A percentile compares a stretch with the other conserved stretches of the same genome.
Evolutionary conservation across 2,797 vertebrate genomes (phyloP).

Genomic region (Pempheris klunzingeri): DNA sequence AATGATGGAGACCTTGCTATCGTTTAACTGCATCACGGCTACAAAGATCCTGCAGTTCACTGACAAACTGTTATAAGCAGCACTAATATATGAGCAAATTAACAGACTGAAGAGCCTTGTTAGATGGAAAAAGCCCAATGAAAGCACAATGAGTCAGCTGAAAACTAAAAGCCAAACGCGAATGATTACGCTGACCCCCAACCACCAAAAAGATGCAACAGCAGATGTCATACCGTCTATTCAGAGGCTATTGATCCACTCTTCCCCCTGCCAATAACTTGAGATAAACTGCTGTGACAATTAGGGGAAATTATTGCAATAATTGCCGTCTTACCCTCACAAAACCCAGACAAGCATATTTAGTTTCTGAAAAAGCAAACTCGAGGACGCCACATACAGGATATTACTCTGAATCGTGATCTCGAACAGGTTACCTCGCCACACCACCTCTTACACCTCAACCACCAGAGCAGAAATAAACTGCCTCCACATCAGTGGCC

Average conservation of each 20-base stretch:
- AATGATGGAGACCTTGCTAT: background rate
- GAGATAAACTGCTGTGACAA: conserved; percentile 68
- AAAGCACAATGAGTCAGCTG: conserved; percentile 43
- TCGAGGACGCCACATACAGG: conserved; percentile 22
- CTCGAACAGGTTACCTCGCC: conserved; percentile 14
- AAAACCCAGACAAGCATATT: conserved; percentile 18
- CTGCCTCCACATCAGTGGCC: conserved; percentile 8
- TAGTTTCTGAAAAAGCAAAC: conserved; percentile 18
- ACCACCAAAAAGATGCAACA: conserved; percentile 58
- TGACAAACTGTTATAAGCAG: background rate
- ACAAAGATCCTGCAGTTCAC: conserved; percentile 6
- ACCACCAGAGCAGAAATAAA: conserved; percentile 6
- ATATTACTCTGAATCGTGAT: conserved; percentile 14
- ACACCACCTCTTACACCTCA: background rate
- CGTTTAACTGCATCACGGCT: background rate
- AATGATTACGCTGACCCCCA: conserved; percentile 54
- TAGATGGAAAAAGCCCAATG: conserved; percentile 39
- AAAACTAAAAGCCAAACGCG: conserved; percentile 51
- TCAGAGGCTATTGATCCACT: conserved; percentile 75
- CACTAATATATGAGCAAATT: conserved; percentile 12
- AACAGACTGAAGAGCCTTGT: conserved; percentile 6
- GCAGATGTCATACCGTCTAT: conserved; percentile 72
- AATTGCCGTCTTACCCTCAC: conserved; percentile 39
- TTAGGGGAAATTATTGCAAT: conserved; percentile 63
- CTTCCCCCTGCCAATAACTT: conserved; percentile 69